Conservation (phyloP, 2,888 invertebrate genomes). For the Germaria angustata region DNA sequence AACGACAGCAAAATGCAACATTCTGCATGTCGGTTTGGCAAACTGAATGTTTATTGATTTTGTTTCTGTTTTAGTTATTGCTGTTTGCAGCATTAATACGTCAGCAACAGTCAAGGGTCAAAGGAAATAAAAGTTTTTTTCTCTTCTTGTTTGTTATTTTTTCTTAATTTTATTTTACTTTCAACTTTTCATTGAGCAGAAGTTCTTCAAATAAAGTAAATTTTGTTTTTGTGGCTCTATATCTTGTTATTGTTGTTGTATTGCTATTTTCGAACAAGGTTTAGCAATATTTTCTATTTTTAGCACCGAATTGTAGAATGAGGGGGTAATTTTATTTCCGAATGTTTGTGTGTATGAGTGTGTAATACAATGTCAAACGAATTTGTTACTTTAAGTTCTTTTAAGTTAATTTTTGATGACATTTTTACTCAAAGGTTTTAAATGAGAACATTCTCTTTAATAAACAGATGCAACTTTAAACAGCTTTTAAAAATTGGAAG, state of each 20-base stretch:
- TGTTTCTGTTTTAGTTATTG: neutral
- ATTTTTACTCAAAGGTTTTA: no score
- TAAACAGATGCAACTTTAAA: no score
- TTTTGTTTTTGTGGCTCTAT: neutral
- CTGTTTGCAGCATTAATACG: constrained; percentile 39
- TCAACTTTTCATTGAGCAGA: constrained; percentile 50
- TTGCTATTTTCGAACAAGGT: constrained; percentile 47
- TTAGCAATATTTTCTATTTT: constrained; percentile 53
- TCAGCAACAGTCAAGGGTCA: constrained; percentile 65
- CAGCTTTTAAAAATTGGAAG: no score
- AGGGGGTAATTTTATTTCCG: neutral
- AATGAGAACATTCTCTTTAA: no score
- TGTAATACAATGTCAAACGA: neutral
- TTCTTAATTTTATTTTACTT: neutral
- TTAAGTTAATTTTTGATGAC: neutral
- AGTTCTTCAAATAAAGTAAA: constrained; percentile 35
- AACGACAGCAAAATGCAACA: constrained; percentile 31
- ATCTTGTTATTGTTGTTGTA: constrained; percentile 10
- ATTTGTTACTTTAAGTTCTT: neutral
- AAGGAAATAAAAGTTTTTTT: constrained; percentile 41
- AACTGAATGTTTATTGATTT: constrained; percentile 26
- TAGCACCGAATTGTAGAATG: constrained; percentile 20
- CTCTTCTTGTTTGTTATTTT: neutral
- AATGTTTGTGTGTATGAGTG: neutral
- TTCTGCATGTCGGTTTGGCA: neutral